Percentiles rank a stretch among this genome's conserved stretches.
Evolutionary conservation across 2,888 invertebrate species (phyloP).

Genomic region (Coelinius sp.): DNA sequence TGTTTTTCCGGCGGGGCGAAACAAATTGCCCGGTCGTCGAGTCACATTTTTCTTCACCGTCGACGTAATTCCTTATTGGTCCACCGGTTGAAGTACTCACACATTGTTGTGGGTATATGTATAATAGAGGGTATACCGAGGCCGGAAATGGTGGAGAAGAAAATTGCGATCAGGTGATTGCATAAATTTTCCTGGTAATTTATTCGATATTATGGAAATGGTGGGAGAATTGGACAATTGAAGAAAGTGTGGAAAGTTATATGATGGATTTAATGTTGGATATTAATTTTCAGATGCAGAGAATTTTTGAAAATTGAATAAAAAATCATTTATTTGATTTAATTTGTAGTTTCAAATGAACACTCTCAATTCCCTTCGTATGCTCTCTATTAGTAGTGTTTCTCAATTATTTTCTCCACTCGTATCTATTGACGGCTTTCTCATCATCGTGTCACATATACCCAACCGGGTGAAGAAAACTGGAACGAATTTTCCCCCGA

Average conservation of each 20-base stretch:
- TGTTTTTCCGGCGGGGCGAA: slow-evolving; percentile 42
- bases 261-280: not conserved
- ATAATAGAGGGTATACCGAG: slow-evolving; percentile 15
- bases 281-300: not conserved
- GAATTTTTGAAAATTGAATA: not conserved
- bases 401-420: not conserved
- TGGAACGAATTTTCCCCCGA: slow-evolving; percentile 9
- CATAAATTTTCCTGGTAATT: slow-evolving; percentile 50
- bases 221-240: not conserved
- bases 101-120: not conserved
- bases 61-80: slow-evolving; percentile 60
- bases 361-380: too few species aligned
- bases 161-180: slow-evolving; percentile 39
- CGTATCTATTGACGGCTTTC: slow-evolving; percentile 19
- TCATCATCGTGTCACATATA: slow-evolving; percentile 10
- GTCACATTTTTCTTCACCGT: slow-evolving; percentile 55
- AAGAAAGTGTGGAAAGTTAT: not conserved
- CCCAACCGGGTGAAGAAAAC: not conserved
- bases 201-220: slow-evolving; percentile 61
- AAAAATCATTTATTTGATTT: not conserved
- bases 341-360: too few species aligned
- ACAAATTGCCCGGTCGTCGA: slow-evolving; percentile 56
- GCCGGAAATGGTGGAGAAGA: slow-evolving; percentile 42
- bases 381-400: not conserved
- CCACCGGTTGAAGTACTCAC: slow-evolving; percentile 24